Evolutionary conservation across 2,113 vertebrate species (phyloP).

Genomic region (Carettochelys insculpta): DNA sequence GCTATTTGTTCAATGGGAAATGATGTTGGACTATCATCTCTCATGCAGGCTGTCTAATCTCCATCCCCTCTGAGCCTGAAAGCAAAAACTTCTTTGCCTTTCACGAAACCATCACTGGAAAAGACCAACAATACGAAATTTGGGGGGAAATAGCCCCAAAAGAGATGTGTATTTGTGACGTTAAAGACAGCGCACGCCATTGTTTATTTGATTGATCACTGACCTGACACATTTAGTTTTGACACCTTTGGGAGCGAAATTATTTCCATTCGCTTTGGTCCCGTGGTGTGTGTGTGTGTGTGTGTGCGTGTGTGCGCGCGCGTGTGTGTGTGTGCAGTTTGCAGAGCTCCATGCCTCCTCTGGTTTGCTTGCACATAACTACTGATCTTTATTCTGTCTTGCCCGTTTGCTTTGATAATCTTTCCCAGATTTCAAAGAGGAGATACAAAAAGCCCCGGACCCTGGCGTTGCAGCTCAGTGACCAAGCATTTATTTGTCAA

Average conservation of each 20-base stretch:
- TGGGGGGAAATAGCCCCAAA: too few species aligned
- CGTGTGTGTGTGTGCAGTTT: background rate
- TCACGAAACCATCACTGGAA: background rate
- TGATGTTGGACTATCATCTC: background rate
- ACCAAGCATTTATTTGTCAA: background rate
- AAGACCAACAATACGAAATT: background rate
- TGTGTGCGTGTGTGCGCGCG: background rate
- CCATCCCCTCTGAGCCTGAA: background rate
- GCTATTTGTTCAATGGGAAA: background rate
- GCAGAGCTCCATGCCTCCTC: background rate
- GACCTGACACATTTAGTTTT: conserved; percentile 4
- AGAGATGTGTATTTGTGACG: background rate
- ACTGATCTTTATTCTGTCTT: background rate
- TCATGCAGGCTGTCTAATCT: conserved; percentile 5
- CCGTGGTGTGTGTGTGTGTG: too few species aligned
- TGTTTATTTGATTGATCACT: conserved; percentile 24
- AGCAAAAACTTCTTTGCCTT: background rate
- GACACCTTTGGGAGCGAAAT: conserved; percentile 18
- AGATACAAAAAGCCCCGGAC: background rate
- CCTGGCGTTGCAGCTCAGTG: background rate
- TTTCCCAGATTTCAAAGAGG: background rate
- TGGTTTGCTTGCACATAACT: background rate
- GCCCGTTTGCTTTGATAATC: background rate
- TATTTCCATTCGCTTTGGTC: background rate
- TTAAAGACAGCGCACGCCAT: background rate